Conservation (phyloP, 2,888 invertebrate species). For the Suillia variegata region DNA sequence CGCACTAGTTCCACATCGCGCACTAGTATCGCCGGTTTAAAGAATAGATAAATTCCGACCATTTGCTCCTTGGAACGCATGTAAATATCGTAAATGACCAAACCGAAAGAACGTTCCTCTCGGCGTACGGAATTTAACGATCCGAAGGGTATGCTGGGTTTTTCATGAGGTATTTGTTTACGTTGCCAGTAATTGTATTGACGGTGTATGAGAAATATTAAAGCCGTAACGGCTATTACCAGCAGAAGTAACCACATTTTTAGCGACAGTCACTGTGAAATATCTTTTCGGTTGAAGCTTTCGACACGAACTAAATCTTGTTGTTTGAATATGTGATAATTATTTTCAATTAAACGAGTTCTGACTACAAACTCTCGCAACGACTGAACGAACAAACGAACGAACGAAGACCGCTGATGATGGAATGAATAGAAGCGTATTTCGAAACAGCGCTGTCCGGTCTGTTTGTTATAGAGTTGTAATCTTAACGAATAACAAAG, state of each 20-base stretch:
- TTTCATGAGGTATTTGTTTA: conserved; percentile 65
- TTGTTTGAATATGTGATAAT: too few species aligned
- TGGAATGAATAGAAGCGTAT: too few species aligned
- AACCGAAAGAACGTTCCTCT: conserved; percentile 66
- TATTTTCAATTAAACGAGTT: too few species aligned
- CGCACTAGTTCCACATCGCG: conserved; percentile 69
- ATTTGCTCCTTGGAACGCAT: conserved; percentile 51
- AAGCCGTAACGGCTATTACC: conserved; percentile 20
- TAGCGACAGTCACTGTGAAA: neutral
- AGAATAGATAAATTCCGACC: conserved; percentile 69
- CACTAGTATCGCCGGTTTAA: conserved; percentile 67
- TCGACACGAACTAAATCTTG: neutral
- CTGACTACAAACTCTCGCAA: too few species aligned
- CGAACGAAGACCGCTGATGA: too few species aligned
- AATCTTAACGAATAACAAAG: too few species aligned
- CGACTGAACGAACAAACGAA: too few species aligned
- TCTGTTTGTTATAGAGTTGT: too few species aligned
- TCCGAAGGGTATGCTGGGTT: conserved; percentile 70
- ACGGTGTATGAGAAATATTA: conserved; percentile 29
- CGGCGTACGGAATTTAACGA: conserved; percentile 65
- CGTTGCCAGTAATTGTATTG: conserved; percentile 64
- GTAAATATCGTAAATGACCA: conserved; percentile 68
- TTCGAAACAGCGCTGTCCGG: too few species aligned
- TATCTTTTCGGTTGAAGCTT: neutral
- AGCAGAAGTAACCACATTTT: conserved; percentile 37